Percentiles rank a stretch among this genome's conserved stretches.
Evolutionary conservation across 2,113 vertebrate genomes (phyloP).

Genomic region (Phalacrocorax aristotelis): DNA sequence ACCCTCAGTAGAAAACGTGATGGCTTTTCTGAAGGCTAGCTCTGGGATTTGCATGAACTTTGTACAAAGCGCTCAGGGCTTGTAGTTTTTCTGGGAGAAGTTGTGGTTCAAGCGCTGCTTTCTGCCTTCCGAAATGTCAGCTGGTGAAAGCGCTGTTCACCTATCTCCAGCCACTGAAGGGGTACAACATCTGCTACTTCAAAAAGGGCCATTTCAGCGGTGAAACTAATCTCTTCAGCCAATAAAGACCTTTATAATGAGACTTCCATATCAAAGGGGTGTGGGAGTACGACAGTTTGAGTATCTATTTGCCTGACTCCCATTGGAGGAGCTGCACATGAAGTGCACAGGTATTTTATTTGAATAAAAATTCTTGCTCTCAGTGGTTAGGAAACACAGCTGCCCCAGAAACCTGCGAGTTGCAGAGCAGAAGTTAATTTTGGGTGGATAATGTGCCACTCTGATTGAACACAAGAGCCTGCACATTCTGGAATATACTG

Average conservation of each 20-base stretch:
- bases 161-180: neutral
- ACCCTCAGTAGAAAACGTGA: neutral
- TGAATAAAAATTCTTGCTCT: neutral
- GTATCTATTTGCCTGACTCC: neutral
- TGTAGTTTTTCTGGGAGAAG: neutral
- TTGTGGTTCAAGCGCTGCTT: neutral
- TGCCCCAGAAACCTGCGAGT: neutral
- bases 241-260: neutral
- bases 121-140: neutral
- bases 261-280: neutral
- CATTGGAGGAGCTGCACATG: neutral
- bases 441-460: neutral
- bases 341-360: neutral
- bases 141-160: neutral
- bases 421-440: neutral
- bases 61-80: neutral
- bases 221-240: neutral
- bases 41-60: neutral
- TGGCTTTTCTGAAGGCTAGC: neutral
- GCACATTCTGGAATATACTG: rapidly evolving
- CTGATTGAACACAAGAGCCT: neutral
- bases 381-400: neutral
- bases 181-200: neutral
- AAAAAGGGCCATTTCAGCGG: neutral
- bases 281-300: neutral